Evolutionary conservation across 1,140 invertebrate species (phyloP).

Genomic region (Eciton burchellii): DNA sequence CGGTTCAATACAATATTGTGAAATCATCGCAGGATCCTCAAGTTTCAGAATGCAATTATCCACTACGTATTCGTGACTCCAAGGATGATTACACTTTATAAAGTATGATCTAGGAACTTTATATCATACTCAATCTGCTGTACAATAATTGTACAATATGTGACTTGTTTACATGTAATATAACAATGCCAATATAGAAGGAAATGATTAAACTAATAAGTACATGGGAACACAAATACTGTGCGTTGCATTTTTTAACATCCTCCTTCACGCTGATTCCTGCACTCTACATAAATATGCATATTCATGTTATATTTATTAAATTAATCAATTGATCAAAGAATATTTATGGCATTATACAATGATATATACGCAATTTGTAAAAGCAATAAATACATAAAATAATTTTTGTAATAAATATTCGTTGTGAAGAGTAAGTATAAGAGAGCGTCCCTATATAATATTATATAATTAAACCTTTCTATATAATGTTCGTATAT

Average conservation of each 20-base stretch:
- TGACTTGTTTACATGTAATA: conserved; percentile 81
- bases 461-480: too few species aligned
- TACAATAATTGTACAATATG: conserved; percentile 82
- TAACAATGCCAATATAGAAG: conserved; percentile 77
- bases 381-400: background rate
- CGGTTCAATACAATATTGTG: conserved; percentile 47
- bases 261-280: background rate
- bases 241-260: conserved; percentile 46
- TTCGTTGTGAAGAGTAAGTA: conserved; percentile 18
- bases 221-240: conserved; percentile 70
- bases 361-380: background rate
- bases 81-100: conserved; percentile 62
- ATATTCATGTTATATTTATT: background rate
- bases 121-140: conserved; percentile 77
- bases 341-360: background rate
- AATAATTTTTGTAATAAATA: conserved; percentile 49
- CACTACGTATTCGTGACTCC: conserved; percentile 64
- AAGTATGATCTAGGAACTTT: conserved; percentile 71
- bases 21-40: conserved; percentile 40
- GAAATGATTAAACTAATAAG: conserved; percentile 77
- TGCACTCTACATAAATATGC: background rate
- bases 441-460: too few species aligned
- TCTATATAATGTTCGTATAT: conserved; percentile 66
- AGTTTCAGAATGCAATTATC: conserved; percentile 53
- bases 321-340: conserved; percentile 19